Conservation (phyloP, 1,140 invertebrate species). For the Steinernema feltiae region DNA sequence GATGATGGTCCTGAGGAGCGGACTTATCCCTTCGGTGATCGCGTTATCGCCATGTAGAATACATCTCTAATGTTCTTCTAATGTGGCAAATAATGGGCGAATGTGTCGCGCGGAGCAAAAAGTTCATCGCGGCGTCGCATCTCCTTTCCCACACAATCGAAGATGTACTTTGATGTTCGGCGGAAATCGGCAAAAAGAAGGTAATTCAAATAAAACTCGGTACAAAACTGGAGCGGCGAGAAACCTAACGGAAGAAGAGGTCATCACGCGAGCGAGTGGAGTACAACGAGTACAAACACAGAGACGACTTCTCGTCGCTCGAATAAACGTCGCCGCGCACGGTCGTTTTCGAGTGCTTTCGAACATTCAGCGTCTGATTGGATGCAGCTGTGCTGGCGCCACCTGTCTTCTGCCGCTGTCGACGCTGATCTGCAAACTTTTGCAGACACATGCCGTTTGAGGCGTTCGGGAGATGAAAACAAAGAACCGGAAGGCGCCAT, state of each 20-base stretch:
- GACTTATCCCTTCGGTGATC: no score
- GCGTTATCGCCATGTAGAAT: no score
- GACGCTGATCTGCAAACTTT: background rate
- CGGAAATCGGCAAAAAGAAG: background rate
- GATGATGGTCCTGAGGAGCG: no score
- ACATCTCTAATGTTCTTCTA: no score
- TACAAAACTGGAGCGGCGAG: no score
- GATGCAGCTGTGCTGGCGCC: constrained; percentile 1
- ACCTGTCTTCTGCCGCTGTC: background rate
- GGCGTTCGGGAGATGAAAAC: background rate
- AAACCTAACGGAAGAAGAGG: background rate
- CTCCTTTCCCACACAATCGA: no score
- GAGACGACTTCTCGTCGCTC: background rate
- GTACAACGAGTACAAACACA: background rate
- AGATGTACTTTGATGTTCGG: background rate
- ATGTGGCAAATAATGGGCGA: background rate
- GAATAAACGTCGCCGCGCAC: background rate
- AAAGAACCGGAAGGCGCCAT: no score
- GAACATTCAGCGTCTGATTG: background rate
- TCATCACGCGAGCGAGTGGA: background rate
- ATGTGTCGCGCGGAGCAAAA: no score
- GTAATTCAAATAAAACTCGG: no score
- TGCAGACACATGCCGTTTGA: background rate
- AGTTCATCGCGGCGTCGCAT: no score
- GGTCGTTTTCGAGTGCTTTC: constrained; percentile 8